Evolutionary conservation across 1,140 invertebrate species (phyloP), one percentile per base, ranked within the genome.

Genomic region (Drosophila sucinea): DNA sequence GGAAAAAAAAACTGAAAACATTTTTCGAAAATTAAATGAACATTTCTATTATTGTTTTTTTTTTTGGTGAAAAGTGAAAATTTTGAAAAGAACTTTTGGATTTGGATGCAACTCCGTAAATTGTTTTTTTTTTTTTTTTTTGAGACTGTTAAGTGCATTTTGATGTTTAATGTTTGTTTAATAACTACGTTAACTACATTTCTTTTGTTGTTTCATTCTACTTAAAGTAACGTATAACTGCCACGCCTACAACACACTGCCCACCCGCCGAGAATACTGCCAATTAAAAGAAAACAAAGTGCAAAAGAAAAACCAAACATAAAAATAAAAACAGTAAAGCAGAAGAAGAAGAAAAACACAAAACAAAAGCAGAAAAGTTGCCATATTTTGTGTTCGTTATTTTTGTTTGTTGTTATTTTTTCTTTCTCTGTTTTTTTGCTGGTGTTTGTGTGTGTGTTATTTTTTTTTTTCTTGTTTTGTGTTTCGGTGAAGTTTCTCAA

Each of bases 21-120:
- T 17, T 17, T 6, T 29, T 33, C 33, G 35, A 11, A 10, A 35
- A 8, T n/a, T 2, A 10, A 11, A 0, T 62, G 17, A 17, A 17
- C 17, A 17, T 67, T 51, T 60, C 35, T 73, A n/a, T 54, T 11
- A 54, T 47, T 60, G 25, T 29, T 60, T 65, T 33, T 27, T 51
- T 62, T 56, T 75, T 67, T 38, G 17, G 17, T 17, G 17, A 17
- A 17, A 17, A 17, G 17, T 17, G 17, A 17, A 17, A 17, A 17
- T 17, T 17, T 17, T 17, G 17, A 17, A 17, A 17, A 17, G 17
- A 17, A 17, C 17, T 17, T 17, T 17, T 17, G 17, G 17, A 17
- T 17, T 17, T 17, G 17, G 17, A 17, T 17, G 17, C 17, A 17
- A 17, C 17, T 17, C 17, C 17, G 17, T 17, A 17, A 17, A 17